Conservation (phyloP, 2,113 vertebrate genomes). For the Phylloscopus trochilus region DNA sequence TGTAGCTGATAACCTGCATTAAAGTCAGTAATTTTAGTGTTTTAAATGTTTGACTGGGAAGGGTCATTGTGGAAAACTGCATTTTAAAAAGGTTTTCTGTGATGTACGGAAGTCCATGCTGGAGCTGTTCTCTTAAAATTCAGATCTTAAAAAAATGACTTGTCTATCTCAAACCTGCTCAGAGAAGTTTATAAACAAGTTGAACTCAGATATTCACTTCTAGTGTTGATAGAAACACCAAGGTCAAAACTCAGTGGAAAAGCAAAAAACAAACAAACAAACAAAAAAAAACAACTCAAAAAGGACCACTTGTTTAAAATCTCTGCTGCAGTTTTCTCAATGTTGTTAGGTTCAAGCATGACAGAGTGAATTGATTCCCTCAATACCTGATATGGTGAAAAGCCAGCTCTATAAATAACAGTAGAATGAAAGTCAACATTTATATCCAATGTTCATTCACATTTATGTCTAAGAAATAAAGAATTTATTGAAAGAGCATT, state of each 20-base stretch:
- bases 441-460: constrained; percentile 26
- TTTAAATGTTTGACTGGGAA: background rate
- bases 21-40: background rate
- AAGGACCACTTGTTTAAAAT: background rate
- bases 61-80: background rate
- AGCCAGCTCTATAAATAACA: constrained; percentile 25
- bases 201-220: background rate
- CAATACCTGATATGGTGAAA: background rate
- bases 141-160: background rate
- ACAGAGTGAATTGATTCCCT: constrained; percentile 23
- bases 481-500: constrained; percentile 4
- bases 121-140: background rate
- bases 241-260: constrained; percentile 8
- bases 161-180: background rate
- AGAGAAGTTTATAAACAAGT: background rate
- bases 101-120: background rate
- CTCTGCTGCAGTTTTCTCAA: background rate
- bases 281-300: background rate
- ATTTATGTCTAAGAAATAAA: background rate
- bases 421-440: constrained; percentile 23
- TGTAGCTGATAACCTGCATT: background rate
- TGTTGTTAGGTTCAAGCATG: background rate
- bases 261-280: background rate
- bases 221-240: background rate
- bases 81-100: background rate